Evolutionary conservation across 2,888 invertebrate genomes (phyloP).

Genomic region (Stenurella melanura): DNA sequence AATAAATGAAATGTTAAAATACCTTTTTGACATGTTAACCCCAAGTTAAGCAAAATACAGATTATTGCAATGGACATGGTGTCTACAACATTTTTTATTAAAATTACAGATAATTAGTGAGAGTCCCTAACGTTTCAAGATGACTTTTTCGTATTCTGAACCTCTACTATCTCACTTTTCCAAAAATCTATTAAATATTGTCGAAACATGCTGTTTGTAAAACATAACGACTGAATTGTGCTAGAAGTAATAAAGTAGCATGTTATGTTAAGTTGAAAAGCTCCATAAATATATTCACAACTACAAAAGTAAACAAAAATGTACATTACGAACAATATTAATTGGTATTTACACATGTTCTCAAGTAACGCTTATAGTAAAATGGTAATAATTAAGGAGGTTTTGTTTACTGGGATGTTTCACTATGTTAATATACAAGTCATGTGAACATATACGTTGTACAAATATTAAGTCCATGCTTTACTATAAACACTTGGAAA

Average conservation of each 20-base stretch:
- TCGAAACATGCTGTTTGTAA: too few species aligned
- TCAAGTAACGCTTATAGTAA: slow-evolving; percentile 3
- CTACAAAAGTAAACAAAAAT: slow-evolving; percentile 7
- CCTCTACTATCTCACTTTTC: too few species aligned
- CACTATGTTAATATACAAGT: not conserved
- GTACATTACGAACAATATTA: not conserved
- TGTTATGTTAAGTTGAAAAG: not conserved
- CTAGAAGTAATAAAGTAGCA: not conserved
- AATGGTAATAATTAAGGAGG: not conserved
- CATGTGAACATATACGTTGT: not conserved
- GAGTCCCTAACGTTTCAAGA: too few species aligned
- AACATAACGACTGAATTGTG: too few species aligned
- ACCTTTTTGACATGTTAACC: too few species aligned
- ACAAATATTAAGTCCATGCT: not conserved
- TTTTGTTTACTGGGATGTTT: not conserved
- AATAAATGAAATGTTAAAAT: too few species aligned
- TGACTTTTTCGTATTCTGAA: too few species aligned
- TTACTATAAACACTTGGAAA: not conserved
- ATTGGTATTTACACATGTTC: not conserved
- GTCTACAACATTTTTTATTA: too few species aligned
- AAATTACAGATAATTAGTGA: too few species aligned
- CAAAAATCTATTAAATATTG: too few species aligned
- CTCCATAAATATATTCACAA: slow-evolving; percentile 1
- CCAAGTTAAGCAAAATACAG: too few species aligned
- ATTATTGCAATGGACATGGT: too few species aligned